Conservation (phyloP, 2,113 vertebrate genomes). For the Prietella phreatophila region DNA sequence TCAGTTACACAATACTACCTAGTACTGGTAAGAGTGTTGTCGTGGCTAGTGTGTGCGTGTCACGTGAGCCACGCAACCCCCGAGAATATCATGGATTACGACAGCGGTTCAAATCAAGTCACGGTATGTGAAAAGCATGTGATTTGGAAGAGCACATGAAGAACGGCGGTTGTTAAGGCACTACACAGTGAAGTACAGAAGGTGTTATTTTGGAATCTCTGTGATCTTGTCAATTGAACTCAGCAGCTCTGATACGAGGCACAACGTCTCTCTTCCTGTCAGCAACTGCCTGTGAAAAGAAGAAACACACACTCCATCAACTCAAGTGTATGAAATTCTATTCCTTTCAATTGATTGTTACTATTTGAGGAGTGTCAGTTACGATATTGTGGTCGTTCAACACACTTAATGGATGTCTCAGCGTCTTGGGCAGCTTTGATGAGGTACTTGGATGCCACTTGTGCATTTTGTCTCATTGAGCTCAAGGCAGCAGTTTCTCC, state of each 20-base stretch:
- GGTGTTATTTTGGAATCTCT: constrained; percentile 44
- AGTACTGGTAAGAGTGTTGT: background rate
- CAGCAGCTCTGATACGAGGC: constrained; percentile 68
- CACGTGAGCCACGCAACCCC: background rate
- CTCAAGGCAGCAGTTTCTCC: constrained; percentile 73
- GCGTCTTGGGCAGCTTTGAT: constrained; percentile 63
- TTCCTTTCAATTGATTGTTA: background rate
- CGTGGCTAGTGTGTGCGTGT: background rate
- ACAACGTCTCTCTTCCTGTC: constrained; percentile 65
- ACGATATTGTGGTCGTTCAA: background rate
- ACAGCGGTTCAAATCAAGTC: background rate
- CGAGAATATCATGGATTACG: background rate
- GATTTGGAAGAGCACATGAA: background rate
- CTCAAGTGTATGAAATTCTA: background rate
- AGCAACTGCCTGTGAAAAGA: constrained; percentile 64
- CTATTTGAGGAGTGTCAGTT: background rate
- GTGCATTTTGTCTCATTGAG: constrained; percentile 77
- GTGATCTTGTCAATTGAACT: constrained; percentile 71
- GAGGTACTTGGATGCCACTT: constrained; percentile 80
- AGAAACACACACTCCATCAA: constrained; percentile 15
- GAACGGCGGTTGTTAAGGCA: background rate
- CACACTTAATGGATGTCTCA: constrained; percentile 43
- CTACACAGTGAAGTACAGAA: background rate
- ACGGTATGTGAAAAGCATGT: background rate
- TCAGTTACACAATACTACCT: background rate